Percentiles rank a stretch among this genome's conserved stretches.
Evolutionary conservation across 2,113 vertebrate genomes (phyloP).

Genomic region (Oceanodroma tethys): DNA sequence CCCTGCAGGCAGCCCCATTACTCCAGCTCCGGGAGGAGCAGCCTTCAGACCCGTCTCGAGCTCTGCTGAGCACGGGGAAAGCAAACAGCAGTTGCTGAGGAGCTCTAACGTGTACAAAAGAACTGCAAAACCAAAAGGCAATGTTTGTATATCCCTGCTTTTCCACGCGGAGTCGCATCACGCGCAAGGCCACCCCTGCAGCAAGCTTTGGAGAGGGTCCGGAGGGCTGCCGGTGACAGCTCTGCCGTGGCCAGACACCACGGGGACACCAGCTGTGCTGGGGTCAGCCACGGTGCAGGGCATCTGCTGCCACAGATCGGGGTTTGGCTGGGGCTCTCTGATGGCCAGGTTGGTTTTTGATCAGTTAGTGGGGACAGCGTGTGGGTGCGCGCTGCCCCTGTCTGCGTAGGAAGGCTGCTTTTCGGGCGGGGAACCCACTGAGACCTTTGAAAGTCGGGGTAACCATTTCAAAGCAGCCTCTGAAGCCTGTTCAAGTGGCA

Average conservation of each 20-base stretch:
- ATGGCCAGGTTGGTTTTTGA: neutral
- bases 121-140: neutral
- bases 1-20: no score
- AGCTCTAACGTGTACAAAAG: no score
- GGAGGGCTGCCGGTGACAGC: neutral
- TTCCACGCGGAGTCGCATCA: neutral
- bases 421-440: fast-evolving
- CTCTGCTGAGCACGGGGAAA: neutral
- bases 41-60: neutral
- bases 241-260: neutral
- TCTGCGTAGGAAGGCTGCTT: neutral
- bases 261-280: neutral
- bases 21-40: neutral
- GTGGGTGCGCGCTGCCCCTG: neutral
- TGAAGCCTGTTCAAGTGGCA: neutral
- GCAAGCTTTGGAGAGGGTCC: neutral
- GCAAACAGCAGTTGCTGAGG: no score
- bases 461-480: neutral
- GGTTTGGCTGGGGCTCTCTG: neutral
- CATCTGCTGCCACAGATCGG: neutral
- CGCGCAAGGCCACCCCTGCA: no score
- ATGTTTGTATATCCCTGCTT: neutral
- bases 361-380: no score
- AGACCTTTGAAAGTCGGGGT: neutral
- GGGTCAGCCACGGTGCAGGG: neutral